These are phyloP conservation scores for Virgularia gustaviana DNA, from an alignment of 92 coral and sea anemone species.

Conservation along the genomic window DNA sequence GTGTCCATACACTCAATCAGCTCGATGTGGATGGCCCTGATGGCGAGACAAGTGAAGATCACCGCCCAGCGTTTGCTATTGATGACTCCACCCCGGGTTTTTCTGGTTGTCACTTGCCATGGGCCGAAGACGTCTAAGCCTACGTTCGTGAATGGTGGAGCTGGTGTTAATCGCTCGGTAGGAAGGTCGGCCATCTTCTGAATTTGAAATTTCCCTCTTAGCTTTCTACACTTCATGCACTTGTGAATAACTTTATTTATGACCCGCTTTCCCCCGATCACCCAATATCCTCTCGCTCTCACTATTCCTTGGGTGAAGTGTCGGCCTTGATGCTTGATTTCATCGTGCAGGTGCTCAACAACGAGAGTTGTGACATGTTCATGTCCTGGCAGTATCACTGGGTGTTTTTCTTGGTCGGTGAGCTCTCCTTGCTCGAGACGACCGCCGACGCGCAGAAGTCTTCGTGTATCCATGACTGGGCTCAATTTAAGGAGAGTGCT, in stretches of 20 bases:
- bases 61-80: constrained; percentile 54
- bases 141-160: constrained; percentile 46
- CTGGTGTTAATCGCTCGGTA: constrained; percentile 39
- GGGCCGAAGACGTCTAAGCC: constrained; percentile 45
- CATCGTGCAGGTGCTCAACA: constrained; percentile 30
- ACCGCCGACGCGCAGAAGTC: constrained; percentile 48
- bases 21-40: constrained; percentile 44
- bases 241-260: constrained; percentile 35
- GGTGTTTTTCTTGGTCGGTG: constrained; percentile 37
- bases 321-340: constrained; percentile 56
- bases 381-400: constrained; percentile 43
- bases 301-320: constrained; percentile 44
- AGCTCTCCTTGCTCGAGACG: constrained; percentile 37
- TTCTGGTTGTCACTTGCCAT: constrained; percentile 38
- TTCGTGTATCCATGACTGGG: constrained; percentile 33
- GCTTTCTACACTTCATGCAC: constrained; percentile 47
- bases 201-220: constrained; percentile 35
- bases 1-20: constrained; percentile 50
- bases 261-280: constrained; percentile 54
- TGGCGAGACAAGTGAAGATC: constrained; percentile 43
- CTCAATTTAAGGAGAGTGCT: constrained; percentile 34
- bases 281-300: constrained; percentile 48
- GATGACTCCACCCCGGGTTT: constrained; percentile 42
- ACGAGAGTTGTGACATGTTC: constrained; percentile 28
- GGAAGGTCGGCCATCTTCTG: constrained; percentile 57